Percentiles rank a stretch among this genome's conserved stretches.
Conservation (phyloP, 2,888 invertebrate species). For the Idaea aversata region DNA sequence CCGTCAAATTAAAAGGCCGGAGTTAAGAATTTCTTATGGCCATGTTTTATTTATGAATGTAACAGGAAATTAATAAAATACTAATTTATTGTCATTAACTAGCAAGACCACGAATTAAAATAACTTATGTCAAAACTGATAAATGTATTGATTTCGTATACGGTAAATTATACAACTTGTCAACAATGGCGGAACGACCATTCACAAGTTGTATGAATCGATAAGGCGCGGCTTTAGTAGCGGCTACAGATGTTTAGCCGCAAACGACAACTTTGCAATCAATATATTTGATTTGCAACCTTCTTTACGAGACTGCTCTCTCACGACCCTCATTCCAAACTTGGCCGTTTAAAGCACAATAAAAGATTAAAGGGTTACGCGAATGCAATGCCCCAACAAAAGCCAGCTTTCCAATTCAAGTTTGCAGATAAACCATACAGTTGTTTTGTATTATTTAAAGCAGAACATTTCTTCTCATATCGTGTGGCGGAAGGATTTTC, state of each 20-base stretch:
- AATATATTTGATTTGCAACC: conserved; percentile 33
- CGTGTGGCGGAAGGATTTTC: conserved; percentile 26
- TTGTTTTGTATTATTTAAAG: conserved; percentile 35
- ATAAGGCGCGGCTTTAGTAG: conserved; percentile 24
- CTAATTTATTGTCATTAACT: neutral
- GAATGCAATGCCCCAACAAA: conserved; percentile 32
- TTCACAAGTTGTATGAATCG: conserved; percentile 26
- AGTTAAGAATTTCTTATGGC: neutral
- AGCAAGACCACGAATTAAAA: conserved; percentile 1
- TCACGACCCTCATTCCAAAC: conserved; percentile 23
- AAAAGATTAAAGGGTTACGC: conserved; percentile 33
- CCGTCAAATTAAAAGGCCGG: neutral
- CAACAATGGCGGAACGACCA: conserved; percentile 16
- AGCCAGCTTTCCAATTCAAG: conserved; percentile 36
- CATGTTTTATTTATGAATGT: neutral
- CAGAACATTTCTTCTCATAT: conserved; percentile 32
- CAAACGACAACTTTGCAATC: conserved; percentile 30
- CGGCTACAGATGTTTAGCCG: conserved; percentile 29
- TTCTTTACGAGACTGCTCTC: conserved; percentile 28
- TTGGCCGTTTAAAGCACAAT: conserved; percentile 25
- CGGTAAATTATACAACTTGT: conserved; percentile 23
- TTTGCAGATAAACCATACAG: conserved; percentile 13
- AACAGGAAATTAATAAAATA: neutral
- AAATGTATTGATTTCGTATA: conserved; percentile 15
- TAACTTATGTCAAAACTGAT: conserved; percentile 5